Evolutionary conservation across 2,113 vertebrate genomes (phyloP).

Genomic region (Pristiophorus japonicus): DNA sequence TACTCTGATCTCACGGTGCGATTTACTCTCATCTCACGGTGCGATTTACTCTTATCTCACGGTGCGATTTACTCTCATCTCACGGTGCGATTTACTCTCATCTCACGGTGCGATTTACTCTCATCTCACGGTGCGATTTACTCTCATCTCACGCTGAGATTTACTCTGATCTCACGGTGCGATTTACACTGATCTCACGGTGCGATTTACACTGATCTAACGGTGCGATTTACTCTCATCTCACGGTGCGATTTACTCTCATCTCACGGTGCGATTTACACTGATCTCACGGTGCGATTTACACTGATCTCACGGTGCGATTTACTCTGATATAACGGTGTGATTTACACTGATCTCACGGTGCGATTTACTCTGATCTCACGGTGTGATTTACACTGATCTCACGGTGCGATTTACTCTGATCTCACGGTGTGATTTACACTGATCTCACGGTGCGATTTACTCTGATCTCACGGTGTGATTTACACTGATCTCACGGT

Average conservation of each 20-base stretch:
- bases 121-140: not conserved
- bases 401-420: not conserved
- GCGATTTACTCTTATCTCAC: not conserved
- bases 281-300: no score
- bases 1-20: not conserved
- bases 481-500: not conserved
- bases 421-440: not conserved
- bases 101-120: not conserved
- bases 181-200: no score
- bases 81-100: not conserved
- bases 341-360: not conserved
- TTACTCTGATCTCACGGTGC: not conserved
- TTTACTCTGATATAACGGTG: no score
- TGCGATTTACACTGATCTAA: not conserved
- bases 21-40: not conserved
- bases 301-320: no score
- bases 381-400: not conserved
- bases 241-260: not conserved
- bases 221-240: not conserved
- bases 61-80: not conserved
- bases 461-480: no score
- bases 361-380: not conserved
- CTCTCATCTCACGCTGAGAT: not conserved
- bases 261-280: not conserved
- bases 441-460: not conserved